Evolutionary conservation across 2,113 vertebrate species (phyloP), one percentile per base, ranked within the genome.

Genomic region (Salvelinus fontinalis): DNA sequence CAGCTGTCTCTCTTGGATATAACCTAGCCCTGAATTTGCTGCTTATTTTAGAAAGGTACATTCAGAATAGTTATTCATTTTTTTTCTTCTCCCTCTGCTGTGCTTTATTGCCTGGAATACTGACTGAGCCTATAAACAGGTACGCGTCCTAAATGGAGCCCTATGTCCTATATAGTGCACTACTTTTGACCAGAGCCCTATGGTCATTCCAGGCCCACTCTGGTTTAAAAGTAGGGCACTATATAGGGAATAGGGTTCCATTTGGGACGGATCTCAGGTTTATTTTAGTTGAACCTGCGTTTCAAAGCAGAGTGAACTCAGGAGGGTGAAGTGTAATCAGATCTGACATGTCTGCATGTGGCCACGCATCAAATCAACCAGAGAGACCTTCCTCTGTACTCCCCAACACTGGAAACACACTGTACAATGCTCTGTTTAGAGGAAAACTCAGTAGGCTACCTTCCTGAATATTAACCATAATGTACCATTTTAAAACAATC

Each of bases 31-130:
- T 64, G 39, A 9, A 49, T 49, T 60, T 44, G 54, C 24, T 74
- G 70, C 76, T 69, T 67, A 70, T 75, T 81, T 73, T 77, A 60
- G 66, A 75, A 26, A 26, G 44, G 71, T 71, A 48, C 68, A 70
- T 77, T 80, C 72, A 51, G 29, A 68, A 48, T 7, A 8, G 3
- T 44, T 24, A 48, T 70, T 22, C 4, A n/a, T 48, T 22, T 39
- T 4, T 5, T n/a, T 44, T 44, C 1, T 26, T 24, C 24, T n/a
- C n/a, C 26, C 26, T 2, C n/a, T 44, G 39, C 39, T 44, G 39
- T 7, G 20, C n/a, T 69, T 69, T 22, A 48, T 29, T 67, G 1
- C 20, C 44, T 24, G n/a, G 6, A 18, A 62, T 34, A 11, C 67
- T 70, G 67, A 31, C 67, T 70, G 67, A 31, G 67, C 34, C 57